Conservation (phyloP, 2,797 vertebrate species). For the Acipenser ruthenus region DNA sequence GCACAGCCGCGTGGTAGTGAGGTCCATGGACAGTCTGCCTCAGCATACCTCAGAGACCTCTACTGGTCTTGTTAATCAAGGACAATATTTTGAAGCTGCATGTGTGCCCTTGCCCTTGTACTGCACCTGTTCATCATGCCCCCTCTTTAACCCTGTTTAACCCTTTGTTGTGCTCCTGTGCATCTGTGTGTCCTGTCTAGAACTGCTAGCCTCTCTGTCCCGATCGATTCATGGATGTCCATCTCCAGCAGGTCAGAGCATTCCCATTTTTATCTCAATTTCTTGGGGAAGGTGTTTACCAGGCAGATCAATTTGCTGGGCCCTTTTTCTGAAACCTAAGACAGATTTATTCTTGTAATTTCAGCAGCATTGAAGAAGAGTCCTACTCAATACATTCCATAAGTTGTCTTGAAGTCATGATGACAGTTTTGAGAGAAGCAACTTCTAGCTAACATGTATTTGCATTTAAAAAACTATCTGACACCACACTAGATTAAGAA, state of each 20-base stretch:
- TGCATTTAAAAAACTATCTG: not conserved
- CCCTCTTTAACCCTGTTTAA: slow-evolving; percentile 8
- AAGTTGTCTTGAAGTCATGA: too few relatives aligned
- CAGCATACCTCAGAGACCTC: not conserved
- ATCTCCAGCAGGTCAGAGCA: slow-evolving; percentile 58
- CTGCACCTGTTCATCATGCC: slow-evolving; percentile 11
- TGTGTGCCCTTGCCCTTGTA: not conserved
- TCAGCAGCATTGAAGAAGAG: not conserved
- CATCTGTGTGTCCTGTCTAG: slow-evolving; percentile 45
- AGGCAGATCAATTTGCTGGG: not conserved
- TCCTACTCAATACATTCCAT: not conserved
- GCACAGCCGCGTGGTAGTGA: not conserved
- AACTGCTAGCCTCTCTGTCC: slow-evolving; percentile 65
- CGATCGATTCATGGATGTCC: slow-evolving; percentile 45
- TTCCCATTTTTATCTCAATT: not conserved
- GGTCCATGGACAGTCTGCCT: not conserved
- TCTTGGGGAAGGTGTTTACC: not conserved
- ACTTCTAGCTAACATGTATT: not conserved
- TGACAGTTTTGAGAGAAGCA: not conserved
- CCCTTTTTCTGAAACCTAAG: not conserved
- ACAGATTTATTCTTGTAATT: not conserved
- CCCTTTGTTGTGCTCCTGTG: slow-evolving; percentile 18
- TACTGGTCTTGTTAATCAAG: not conserved
- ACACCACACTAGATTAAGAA: too few relatives aligned
- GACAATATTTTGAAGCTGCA: not conserved